Conservation (phyloP, 2,113 vertebrate genomes). For the Eublepharis macularius region DNA sequence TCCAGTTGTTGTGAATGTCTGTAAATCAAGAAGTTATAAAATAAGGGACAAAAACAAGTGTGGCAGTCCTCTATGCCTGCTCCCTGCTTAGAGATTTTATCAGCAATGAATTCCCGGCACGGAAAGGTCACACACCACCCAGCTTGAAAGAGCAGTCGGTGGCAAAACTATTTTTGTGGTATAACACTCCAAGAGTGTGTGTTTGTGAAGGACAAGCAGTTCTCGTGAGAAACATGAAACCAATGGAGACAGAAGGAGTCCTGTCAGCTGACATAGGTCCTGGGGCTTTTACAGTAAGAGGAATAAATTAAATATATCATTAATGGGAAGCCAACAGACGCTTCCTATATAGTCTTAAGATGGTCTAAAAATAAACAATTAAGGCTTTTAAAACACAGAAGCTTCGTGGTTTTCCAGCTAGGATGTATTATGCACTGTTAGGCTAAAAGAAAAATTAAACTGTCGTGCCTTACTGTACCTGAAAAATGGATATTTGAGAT, state of each 20-base stretch:
- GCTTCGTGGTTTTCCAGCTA: not conserved
- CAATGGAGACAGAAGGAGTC: not conserved
- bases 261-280: not conserved
- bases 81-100: not conserved
- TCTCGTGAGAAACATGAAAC: not conserved
- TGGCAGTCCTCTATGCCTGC: rapidly evolving
- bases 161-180: not conserved
- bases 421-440: not conserved
- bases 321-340: not conserved
- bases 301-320: not conserved
- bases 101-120: not conserved
- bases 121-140: not conserved
- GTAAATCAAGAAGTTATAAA: conserved; percentile 11
- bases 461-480: not conserved
- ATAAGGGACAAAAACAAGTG: not conserved
- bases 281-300: not conserved
- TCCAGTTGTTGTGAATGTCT: not conserved
- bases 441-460: not conserved
- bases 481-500: not conserved
- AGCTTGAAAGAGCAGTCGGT: rapidly evolving
- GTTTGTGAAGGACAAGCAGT: not conserved
- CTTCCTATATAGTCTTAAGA: not conserved
- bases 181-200: not conserved
- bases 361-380: not conserved
- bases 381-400: not conserved